Conservation (phyloP, 1,140 invertebrate genomes). For the Copidosoma floridanum region DNA sequence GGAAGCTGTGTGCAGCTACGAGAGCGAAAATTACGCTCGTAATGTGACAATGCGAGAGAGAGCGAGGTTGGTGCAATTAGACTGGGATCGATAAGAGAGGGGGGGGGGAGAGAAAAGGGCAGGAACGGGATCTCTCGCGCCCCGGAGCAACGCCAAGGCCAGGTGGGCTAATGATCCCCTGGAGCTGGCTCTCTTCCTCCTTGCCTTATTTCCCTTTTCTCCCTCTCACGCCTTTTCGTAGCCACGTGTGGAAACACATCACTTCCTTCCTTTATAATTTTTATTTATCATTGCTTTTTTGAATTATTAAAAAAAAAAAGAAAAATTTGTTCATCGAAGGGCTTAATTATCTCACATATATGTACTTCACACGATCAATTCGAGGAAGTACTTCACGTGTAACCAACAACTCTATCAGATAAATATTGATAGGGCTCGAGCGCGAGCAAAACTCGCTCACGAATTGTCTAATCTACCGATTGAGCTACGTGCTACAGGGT, state of each 20-base stretch:
- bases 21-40: background rate
- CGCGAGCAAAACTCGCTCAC: too few species aligned
- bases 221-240: constrained; percentile 16
- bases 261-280: constrained; percentile 14
- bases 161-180: constrained; percentile 47
- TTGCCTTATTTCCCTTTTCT: constrained; percentile 5
- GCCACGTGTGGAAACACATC: too few species aligned
- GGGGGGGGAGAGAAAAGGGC: constrained; percentile 25
- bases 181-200: constrained; percentile 30
- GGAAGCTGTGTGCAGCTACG: background rate
- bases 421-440: too few species aligned
- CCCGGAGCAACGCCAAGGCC: constrained; percentile 30
- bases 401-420: too few species aligned
- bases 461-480: too few species aligned
- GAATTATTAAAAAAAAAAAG: too few species aligned
- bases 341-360: too few species aligned
- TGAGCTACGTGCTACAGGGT: too few species aligned
- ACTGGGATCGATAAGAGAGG: background rate
- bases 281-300: too few species aligned
- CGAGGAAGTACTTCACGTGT: too few species aligned
- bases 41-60: constrained; percentile 20
- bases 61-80: constrained; percentile 39
- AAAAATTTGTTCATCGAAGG: too few species aligned
- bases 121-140: constrained; percentile 38
- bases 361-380: too few species aligned